phyloP scores from a whole-genome alignment of 2,888 invertebrate species.

The Anorthoa munda region DNA sequence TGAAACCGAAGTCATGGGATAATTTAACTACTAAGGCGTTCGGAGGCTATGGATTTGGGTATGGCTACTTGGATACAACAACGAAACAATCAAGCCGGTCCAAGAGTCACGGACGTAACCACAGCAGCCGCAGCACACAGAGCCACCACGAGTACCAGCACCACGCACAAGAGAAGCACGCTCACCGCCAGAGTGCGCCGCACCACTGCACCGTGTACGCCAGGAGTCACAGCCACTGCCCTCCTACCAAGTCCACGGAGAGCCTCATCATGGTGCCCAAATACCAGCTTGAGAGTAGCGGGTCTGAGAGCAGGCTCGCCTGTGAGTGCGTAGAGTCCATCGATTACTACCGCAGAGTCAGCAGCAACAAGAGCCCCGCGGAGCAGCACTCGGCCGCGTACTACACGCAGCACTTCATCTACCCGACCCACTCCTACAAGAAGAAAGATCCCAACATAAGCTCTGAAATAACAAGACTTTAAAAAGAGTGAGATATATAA shows the following conservation, averaged over 20 bases:
- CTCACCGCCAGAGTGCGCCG: slow-evolving; percentile 86
- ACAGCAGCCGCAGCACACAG: slow-evolving; percentile 91
- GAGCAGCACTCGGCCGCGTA: slow-evolving; percentile 81
- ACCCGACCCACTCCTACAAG: slow-evolving; percentile 88
- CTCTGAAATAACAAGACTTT: slow-evolving; percentile 94
- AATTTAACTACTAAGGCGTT: slow-evolving; percentile 96
- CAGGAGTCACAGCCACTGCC: slow-evolving; percentile 90
- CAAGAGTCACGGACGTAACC: slow-evolving; percentile 89
- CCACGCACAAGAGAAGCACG: slow-evolving; percentile 83
- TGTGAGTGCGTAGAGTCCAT: slow-evolving; percentile 93
- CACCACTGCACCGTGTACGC: slow-evolving; percentile 87
- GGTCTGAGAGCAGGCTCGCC: slow-evolving; percentile 93
- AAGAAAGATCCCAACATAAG: slow-evolving; percentile 91
- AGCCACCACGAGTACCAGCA: slow-evolving; percentile 89
- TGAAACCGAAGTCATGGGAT: slow-evolving; percentile 97
- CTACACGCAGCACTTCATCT: slow-evolving; percentile 87
- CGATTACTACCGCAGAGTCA: slow-evolving; percentile 84
- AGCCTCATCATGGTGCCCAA: slow-evolving; percentile 93
- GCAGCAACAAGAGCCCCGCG: slow-evolving; percentile 79
- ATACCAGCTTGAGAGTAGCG: slow-evolving; percentile 91
- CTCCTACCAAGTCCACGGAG: slow-evolving; percentile 95
- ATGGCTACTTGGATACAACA: slow-evolving; percentile 94
- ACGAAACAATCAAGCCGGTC: slow-evolving; percentile 84
- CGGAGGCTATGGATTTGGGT: slow-evolving; percentile 96
- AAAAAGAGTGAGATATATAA: slow-evolving; percentile 58